Evolutionary conservation across 1,140 invertebrate species (phyloP).

Genomic region (Delia radicum): DNA sequence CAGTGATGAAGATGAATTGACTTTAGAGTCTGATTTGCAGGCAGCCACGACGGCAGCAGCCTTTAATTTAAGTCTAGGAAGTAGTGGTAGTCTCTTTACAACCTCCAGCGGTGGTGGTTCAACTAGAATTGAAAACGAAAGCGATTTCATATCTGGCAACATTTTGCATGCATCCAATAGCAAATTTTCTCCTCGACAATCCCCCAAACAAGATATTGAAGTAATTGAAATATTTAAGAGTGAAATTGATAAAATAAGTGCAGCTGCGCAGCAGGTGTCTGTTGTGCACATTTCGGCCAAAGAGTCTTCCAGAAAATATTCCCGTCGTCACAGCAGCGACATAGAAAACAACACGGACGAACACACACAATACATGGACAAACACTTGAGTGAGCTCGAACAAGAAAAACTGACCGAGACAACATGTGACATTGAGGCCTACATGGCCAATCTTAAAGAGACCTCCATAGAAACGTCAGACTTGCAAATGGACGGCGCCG

Average conservation of each 20-base stretch:
- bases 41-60: conserved; percentile 47
- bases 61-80: conserved; percentile 54
- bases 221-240: conserved; percentile 53
- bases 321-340: conserved; percentile 10
- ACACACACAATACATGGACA: conserved; percentile 45
- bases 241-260: conserved; percentile 45
- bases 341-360: conserved; percentile 34
- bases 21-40: conserved; percentile 38
- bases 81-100: conserved; percentile 51
- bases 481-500: conserved; percentile 33
- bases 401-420: conserved; percentile 47
- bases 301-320: conserved; percentile 29
- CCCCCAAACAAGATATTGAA: conserved; percentile 52
- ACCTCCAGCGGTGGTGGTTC: neutral
- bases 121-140: conserved; percentile 17
- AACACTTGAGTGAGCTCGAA: conserved; percentile 50
- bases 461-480: conserved; percentile 48
- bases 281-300: conserved; percentile 42
- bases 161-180: neutral
- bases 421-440: conserved; percentile 52
- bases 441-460: conserved; percentile 53
- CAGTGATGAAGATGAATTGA: conserved; percentile 11
- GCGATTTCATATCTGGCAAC: neutral
- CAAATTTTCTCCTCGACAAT: conserved; percentile 47
- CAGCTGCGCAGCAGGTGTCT: conserved; percentile 48